Evolutionary conservation across 2,113 vertebrate genomes (phyloP).

Genomic region (Sphaerodactylus townsendi): DNA sequence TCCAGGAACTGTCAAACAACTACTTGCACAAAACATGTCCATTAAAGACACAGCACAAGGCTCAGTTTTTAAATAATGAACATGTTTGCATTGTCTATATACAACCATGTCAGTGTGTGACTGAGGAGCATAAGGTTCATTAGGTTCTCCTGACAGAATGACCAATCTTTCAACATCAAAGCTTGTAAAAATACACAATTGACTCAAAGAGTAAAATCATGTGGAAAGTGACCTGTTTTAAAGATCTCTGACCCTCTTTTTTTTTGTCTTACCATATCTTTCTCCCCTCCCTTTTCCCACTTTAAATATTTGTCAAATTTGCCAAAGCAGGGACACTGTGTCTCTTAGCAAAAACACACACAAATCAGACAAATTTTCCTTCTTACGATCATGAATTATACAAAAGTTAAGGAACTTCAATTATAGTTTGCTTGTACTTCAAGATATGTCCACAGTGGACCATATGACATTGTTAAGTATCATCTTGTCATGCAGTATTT

Average conservation of each 20-base stretch:
- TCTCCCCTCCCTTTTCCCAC: neutral
- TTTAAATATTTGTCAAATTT: conserved; percentile 6
- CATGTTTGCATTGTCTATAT: neutral
- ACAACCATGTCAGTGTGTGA: conserved; percentile 4
- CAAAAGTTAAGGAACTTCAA: neutral
- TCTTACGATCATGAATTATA: neutral
- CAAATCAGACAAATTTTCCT: neutral
- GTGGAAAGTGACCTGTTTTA: conserved; percentile 25
- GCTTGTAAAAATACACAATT: conserved; percentile 11
- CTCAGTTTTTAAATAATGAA: neutral
- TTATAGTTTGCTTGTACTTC: neutral
- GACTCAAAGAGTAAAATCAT: conserved; percentile 11
- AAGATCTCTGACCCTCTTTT: neutral
- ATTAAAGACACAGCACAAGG: too few relatives aligned
- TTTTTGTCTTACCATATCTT: neutral
- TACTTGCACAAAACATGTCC: neutral
- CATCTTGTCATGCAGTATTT: neutral
- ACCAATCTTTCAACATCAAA: conserved; percentile 26
- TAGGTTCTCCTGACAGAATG: conserved; percentile 13
- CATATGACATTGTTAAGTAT: neutral
- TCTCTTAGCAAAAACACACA: neutral
- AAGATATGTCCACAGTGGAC: neutral
- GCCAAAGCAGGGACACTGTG: neutral
- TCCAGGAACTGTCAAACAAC: neutral
- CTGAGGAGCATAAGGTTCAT: conserved; percentile 3